phyloP scores from a whole-genome alignment of 2,888 invertebrate species.

The Pharmacophagus antenor region DNA sequence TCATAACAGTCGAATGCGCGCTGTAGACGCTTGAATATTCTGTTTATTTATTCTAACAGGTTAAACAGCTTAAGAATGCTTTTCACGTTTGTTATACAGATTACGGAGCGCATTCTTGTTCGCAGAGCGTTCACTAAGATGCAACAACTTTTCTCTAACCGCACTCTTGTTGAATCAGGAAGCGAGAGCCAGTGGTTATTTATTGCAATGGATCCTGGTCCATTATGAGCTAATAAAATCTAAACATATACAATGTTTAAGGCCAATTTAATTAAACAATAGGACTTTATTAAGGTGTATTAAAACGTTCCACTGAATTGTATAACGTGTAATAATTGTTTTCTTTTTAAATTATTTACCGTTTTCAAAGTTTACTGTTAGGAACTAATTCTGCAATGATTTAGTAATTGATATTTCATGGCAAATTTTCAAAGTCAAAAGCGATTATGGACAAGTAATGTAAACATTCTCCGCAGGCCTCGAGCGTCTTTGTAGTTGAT shows the following conservation, averaged over 20 bases:
- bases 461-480: slow-evolving; percentile 21
- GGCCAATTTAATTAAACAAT: background rate
- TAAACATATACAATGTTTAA: background rate
- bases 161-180: slow-evolving; percentile 28
- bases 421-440: slow-evolving; percentile 8
- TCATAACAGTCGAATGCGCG: slow-evolving; percentile 45
- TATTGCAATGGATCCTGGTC: slow-evolving; percentile 16
- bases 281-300: no score
- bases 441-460: slow-evolving; percentile 18
- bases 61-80: slow-evolving; percentile 29
- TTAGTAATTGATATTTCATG: slow-evolving; percentile 13
- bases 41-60: slow-evolving; percentile 26
- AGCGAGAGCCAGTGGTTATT: slow-evolving; percentile 15
- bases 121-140: slow-evolving; percentile 21
- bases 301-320: no score
- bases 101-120: slow-evolving; percentile 24
- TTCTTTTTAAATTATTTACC: background rate
- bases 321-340: background rate
- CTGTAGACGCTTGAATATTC: slow-evolving; percentile 18
- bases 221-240: background rate
- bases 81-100: slow-evolving; percentile 29
- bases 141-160: slow-evolving; percentile 27
- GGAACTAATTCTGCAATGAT: background rate
- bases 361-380: background rate
- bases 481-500: slow-evolving; percentile 10